A percentile compares a stretch with the other conserved stretches of the same genome.
phyloP scores from a whole-genome alignment of 2,113 vertebrate genomes.

The Sphaerodactylus townsendi region DNA sequence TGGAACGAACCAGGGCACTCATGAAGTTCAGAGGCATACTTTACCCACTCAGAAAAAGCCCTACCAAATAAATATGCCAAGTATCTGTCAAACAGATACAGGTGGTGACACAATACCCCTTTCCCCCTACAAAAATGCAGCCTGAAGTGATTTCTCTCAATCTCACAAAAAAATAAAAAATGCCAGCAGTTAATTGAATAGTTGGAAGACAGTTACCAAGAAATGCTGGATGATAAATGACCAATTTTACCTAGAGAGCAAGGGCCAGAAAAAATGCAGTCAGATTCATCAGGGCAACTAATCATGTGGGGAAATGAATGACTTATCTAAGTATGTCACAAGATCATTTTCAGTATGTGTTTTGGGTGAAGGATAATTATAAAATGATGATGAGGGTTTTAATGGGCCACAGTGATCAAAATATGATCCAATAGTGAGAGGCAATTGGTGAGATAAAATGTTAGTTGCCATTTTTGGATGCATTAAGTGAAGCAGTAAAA shows the following conservation, averaged over 20 bases:
- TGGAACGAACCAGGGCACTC: neutral
- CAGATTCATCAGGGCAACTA: neutral
- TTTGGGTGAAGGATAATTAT: neutral
- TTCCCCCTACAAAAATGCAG: neutral
- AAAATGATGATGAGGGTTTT: neutral
- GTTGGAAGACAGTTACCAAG: neutral
- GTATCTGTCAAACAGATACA: too few species aligned
- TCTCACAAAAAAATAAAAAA: neutral
- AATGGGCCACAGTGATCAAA: neutral
- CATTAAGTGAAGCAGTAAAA: neutral
- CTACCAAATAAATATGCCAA: neutral
- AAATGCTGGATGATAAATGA: neutral
- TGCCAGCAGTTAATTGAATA: neutral
- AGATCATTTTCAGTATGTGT: neutral
- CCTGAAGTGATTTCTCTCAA: neutral
- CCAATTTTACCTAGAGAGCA: neutral
- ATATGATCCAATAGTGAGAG: neutral
- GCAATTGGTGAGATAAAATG: neutral
- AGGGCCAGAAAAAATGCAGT: neutral
- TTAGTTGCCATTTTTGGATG: neutral
- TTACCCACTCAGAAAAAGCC: neutral
- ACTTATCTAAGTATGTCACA: neutral
- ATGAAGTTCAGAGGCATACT: neutral
- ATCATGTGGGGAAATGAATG: neutral
- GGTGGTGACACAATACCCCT: neutral